Evolutionary conservation across 2,888 invertebrate genomes (phyloP), one percentile per base, ranked within the genome.

Genomic region (Caenorhabditis sp.): DNA sequence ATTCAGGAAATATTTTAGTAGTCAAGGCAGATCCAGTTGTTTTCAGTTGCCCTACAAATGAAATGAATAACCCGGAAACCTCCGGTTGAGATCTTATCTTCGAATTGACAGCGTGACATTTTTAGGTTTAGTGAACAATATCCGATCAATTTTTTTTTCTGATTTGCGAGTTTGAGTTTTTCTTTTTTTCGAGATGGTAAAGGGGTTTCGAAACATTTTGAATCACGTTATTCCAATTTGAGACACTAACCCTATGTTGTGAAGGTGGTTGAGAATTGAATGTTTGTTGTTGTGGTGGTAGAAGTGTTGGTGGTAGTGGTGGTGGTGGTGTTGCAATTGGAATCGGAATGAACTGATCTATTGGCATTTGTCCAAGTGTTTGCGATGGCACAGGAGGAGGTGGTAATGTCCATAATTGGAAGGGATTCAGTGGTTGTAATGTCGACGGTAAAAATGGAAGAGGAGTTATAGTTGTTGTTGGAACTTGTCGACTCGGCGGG

Each of bases 361-460:
- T 21, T 51, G 17, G 24, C 5, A 8, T 6, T 26, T 36, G 31
- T n/a, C 3, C n/a, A 27, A 36, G n/a, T n/a, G n/a, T 17, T 19
- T 21, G 24, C 17, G 23, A 19, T 12, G 60, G 66, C 26, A 63
- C 62, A 10, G 49, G 62, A 12, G 68, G 68, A 19, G 69, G 57
- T 10, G 69, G 63, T 24, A 65, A 62, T n/a, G 69, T 62, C 65
- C 62, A 67, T 23, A 57, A 14, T 24, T 53, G 53, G n/a, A 24
- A 53, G 17, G 21, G 53, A 10, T 53, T 21, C 21, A 23, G 21
- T 55, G 24, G 55, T 21, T 36, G 66, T 17, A 43, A 17, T 43
- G 53, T 58, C 58, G 69, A 66, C 5, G 66, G 74, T 58, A 66
- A 66, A 37, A 74, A 74, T 61, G 74, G 74, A 50, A 66, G 69